Evolutionary conservation across 37 sponge, comb jelly and placozoan species (phyloP).

Genomic region (Oscarella lobularis): DNA sequence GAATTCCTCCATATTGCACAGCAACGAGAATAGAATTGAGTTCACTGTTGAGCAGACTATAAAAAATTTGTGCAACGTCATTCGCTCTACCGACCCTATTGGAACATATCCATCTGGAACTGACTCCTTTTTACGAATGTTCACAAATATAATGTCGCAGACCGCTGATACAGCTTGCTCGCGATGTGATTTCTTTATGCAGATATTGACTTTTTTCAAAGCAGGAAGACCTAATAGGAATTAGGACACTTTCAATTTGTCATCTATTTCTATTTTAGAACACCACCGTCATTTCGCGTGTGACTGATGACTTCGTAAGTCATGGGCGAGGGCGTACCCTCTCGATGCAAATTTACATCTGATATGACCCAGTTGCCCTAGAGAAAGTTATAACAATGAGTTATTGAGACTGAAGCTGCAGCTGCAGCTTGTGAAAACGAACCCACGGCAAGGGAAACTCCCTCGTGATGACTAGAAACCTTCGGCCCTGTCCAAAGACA

Average conservation of each 20-base stretch:
- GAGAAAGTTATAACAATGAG: neutral
- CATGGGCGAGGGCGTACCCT: neutral
- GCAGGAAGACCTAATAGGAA: neutral
- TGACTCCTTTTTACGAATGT: neutral
- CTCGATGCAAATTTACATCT: neutral
- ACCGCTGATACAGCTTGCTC: neutral
- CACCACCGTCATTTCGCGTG: neutral
- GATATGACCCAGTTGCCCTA: neutral
- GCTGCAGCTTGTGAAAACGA: too few species aligned
- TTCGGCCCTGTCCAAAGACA: neutral
- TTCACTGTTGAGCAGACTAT: neutral
- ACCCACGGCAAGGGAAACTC: neutral
- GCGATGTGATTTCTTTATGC: neutral
- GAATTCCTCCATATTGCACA: constrained; percentile 1
- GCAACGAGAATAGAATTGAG: neutral
- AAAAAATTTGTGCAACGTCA: neutral
- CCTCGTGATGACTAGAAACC: neutral
- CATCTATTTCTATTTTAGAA: neutral
- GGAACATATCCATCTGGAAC: neutral
- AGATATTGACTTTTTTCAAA: neutral
- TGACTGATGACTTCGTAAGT: neutral
- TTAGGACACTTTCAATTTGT: neutral
- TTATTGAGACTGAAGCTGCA: neutral
- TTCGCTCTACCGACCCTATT: neutral
- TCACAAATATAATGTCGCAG: neutral